phyloP scores from a whole-genome alignment of 64 coral and sea anemone species.

The Cladopsammia gracilis region DNA sequence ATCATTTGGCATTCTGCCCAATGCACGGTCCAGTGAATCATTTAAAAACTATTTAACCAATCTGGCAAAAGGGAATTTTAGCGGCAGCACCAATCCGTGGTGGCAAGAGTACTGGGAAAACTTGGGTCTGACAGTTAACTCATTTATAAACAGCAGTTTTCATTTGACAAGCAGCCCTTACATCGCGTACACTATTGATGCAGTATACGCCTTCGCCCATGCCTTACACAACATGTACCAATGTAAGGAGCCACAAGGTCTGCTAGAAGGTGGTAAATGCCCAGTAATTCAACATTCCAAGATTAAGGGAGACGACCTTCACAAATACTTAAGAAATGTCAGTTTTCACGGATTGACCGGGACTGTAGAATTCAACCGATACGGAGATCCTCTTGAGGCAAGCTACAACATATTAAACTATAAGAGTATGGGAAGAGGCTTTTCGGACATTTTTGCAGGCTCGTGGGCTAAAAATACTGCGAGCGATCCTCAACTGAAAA shows the following conservation, averaged over 20 bases:
- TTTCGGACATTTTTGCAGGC: background rate
- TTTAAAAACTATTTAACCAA: background rate
- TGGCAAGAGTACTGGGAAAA: constrained; percentile 34
- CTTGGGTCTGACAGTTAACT: background rate
- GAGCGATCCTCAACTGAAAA: background rate
- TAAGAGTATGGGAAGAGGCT: background rate
- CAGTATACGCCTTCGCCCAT: constrained; percentile 49
- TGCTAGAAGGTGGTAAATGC: constrained; percentile 10
- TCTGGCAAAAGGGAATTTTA: background rate
- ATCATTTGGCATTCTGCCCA: constrained; percentile 11
- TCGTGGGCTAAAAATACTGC: background rate
- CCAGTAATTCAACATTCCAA: background rate
- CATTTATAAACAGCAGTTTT: background rate
- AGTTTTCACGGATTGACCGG: constrained; percentile 76
- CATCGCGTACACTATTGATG: constrained; percentile 66
- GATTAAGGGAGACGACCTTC: constrained; percentile 4
- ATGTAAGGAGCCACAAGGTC: constrained; percentile 11
- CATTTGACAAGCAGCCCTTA: background rate
- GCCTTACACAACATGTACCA: constrained; percentile 49
- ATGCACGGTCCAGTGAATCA: background rate
- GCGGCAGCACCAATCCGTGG: constrained; percentile 1
- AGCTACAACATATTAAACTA: constrained; percentile 70
- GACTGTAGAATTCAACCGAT: constrained; percentile 51
- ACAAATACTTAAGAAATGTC: constrained; percentile 51
- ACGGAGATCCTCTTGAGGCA: constrained; percentile 42